phyloP scores from a whole-genome alignment of 2,888 invertebrate genomes.

The Lysandra bellargus region DNA sequence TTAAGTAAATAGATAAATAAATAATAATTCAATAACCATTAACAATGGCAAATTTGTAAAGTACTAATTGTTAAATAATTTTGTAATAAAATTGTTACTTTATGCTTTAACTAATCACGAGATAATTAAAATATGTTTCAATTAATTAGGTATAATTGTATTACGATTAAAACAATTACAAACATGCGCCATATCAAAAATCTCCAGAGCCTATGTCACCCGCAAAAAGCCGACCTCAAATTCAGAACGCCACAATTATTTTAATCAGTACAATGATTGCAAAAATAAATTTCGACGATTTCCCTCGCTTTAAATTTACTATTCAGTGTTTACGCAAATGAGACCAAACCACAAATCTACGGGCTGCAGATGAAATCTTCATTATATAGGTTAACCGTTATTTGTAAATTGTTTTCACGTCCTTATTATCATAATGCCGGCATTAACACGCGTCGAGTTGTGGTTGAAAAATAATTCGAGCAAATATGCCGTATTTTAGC shows the following conservation, averaged over 20 bases:
- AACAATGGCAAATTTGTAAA: no score
- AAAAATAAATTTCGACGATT: constrained; percentile 47
- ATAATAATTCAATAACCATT: no score
- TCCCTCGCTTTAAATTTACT: constrained; percentile 54
- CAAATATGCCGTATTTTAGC: not conserved
- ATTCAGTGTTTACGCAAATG: constrained; percentile 61
- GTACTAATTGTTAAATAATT: no score
- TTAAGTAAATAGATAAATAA: no score
- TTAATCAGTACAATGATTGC: constrained; percentile 32
- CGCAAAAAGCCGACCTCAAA: constrained; percentile 18
- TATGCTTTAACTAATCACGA: not conserved
- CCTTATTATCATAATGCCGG: constrained; percentile 33
- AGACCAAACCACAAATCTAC: constrained; percentile 66
- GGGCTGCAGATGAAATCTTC: constrained; percentile 71
- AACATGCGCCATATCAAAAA: not conserved
- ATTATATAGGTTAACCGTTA: constrained; percentile 68
- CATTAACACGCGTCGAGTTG: constrained; percentile 4
- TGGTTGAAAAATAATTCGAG: constrained; percentile 15
- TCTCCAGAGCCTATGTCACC: constrained; percentile 6
- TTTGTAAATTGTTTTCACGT: constrained; percentile 48
- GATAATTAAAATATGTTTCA: not conserved
- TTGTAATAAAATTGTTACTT: not conserved
- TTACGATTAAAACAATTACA: not conserved
- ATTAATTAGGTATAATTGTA: not conserved
- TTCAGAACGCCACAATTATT: constrained; percentile 2